Conservation (phyloP, 2,888 invertebrate species). For the Platycheirus albimanus region DNA sequence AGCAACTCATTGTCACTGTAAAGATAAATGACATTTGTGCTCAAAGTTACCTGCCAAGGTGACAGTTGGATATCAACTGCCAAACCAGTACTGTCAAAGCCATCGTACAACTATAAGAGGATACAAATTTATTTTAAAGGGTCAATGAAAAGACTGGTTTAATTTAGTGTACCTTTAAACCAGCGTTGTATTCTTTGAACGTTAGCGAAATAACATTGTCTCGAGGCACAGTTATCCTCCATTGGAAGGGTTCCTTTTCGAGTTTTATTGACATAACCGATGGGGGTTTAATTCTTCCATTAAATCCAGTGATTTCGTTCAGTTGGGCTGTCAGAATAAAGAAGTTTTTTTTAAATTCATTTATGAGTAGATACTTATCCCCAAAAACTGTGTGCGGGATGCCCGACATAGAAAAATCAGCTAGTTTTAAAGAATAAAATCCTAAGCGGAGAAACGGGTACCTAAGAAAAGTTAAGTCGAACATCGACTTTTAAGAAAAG, state of each 20-base stretch:
- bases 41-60: constrained; percentile 83
- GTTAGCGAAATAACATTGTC: constrained; percentile 75
- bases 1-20: constrained; percentile 76
- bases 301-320: constrained; percentile 77
- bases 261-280: constrained; percentile 70
- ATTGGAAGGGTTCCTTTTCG: constrained; percentile 77
- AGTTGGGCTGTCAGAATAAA: constrained; percentile 76
- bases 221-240: constrained; percentile 78
- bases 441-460: too few species aligned
- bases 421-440: too few species aligned
- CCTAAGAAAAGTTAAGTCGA: too few species aligned
- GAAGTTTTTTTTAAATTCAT: too few species aligned
- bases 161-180: constrained; percentile 76
- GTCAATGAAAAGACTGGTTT: not conserved
- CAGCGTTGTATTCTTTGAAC: constrained; percentile 78
- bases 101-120: constrained; percentile 87
- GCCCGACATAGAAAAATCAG: too few species aligned
- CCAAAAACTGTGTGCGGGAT: too few species aligned
- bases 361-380: too few species aligned
- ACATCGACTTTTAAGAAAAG: too few species aligned
- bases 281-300: constrained; percentile 79
- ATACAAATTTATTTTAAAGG: not conserved
- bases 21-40: constrained; percentile 87
- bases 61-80: constrained; percentile 75
- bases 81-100: constrained; percentile 87